These are phyloP conservation scores for Eonycteris spelaea DNA, from an alignment of 2,113 vertebrate genomes.

Conservation along the genomic window DNA sequence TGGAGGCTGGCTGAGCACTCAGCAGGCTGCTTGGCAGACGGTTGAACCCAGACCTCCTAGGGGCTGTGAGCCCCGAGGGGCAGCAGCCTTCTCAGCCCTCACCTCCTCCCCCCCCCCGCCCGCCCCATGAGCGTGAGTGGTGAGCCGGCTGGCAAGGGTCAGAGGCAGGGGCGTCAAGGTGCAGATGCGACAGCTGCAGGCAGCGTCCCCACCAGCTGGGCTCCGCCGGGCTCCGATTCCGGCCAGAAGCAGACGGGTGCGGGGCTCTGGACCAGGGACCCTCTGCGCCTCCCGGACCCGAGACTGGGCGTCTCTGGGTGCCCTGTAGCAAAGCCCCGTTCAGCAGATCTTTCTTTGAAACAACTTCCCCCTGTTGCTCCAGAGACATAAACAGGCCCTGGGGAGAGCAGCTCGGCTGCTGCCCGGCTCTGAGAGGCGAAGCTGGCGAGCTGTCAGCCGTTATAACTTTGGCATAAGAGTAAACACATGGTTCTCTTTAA, in stretches of 20 bases:
- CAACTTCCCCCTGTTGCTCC: neutral
- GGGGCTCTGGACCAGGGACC: neutral
- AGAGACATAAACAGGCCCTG: neutral
- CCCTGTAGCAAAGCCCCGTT: neutral
- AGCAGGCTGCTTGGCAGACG: neutral
- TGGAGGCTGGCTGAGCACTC: neutral
- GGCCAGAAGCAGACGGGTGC: neutral
- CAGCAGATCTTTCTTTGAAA: neutral
- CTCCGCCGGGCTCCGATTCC: no score
- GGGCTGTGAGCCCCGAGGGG: no score
- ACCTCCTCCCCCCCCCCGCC: no score
- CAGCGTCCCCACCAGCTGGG: neutral
- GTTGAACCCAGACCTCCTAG: neutral
- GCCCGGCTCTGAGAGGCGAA: neutral
- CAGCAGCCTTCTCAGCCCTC: rapidly evolving
- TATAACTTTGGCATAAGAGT: conserved; percentile 52
- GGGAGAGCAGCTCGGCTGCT: neutral
- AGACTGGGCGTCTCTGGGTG: neutral
- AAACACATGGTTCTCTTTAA: conserved; percentile 71
- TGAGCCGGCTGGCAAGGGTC: no score
- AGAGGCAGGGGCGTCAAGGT: no score
- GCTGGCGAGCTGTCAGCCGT: conserved; percentile 24
- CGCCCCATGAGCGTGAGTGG: neutral
- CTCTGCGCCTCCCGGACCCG: neutral
- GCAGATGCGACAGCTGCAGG: neutral